These are phyloP conservation scores for Orthosia gracilis DNA, from an alignment of 2,888 invertebrate species.

Conservation along the genomic window DNA sequence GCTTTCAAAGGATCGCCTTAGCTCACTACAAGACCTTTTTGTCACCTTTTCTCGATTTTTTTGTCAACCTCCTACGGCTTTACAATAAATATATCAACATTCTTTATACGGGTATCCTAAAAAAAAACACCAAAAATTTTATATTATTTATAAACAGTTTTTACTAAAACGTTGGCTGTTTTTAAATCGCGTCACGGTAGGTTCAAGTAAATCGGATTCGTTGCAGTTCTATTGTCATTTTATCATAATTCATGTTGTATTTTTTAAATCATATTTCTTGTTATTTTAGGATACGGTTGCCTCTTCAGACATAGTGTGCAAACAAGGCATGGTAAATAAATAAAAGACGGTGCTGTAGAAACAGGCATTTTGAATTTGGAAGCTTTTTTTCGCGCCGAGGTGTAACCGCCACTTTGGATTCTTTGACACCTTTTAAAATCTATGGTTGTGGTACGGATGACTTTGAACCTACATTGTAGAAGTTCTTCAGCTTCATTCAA, in stretches of 20 bases:
- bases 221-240: constrained; percentile 50
- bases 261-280: constrained; percentile 49
- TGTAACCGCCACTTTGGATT: constrained; percentile 6
- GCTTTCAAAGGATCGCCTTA: neutral
- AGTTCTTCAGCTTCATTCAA: too few relatives aligned
- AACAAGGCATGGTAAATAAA: constrained; percentile 47
- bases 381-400: neutral
- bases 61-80: constrained; percentile 23
- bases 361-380: constrained; percentile 15
- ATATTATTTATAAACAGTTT: constrained; percentile 47
- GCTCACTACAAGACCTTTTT: neutral
- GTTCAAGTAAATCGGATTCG: constrained; percentile 55
- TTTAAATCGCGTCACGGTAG: constrained; percentile 54
- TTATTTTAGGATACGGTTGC: constrained; percentile 52
- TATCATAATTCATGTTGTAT: constrained; percentile 58
- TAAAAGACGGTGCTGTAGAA: constrained; percentile 16
- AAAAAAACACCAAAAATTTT: too few relatives aligned
- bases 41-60: constrained; percentile 3
- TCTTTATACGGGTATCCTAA: constrained; percentile 38
- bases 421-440: neutral
- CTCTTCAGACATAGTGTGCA: constrained; percentile 26
- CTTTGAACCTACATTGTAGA: neutral
- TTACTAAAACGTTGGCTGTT: constrained; percentile 36
- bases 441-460: neutral
- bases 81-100: constrained; percentile 45